phyloP scores from a whole-genome alignment of 2,113 vertebrate genomes.

The Garra rufa region DNA sequence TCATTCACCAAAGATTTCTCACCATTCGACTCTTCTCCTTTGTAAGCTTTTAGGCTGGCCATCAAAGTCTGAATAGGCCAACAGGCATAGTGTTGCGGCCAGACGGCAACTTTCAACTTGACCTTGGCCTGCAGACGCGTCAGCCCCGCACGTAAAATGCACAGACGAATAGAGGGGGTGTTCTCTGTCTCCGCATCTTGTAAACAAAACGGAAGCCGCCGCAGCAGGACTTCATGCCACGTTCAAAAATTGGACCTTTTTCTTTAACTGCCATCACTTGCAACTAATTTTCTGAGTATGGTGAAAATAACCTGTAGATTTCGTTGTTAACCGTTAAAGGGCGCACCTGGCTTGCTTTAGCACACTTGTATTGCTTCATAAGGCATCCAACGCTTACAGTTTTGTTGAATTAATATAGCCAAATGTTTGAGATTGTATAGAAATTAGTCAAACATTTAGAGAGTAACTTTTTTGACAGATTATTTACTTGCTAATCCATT shows the following conservation, averaged over 20 bases:
- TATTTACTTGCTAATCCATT: background rate
- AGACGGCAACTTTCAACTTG: constrained; percentile 95
- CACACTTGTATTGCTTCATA: background rate
- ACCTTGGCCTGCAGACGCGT: constrained; percentile 93
- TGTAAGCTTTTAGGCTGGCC: constrained; percentile 69
- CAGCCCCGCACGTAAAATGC: constrained; percentile 79
- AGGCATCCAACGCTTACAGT: background rate
- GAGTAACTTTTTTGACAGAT: background rate
- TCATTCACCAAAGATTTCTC: constrained; percentile 76
- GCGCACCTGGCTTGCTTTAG: background rate
- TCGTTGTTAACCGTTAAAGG: background rate
- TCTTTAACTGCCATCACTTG: background rate
- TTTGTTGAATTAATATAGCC: background rate
- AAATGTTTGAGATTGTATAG: background rate
- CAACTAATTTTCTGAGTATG: background rate
- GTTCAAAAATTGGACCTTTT: constrained; percentile 6
- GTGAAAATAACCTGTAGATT: background rate
- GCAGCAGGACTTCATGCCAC: constrained; percentile 24
- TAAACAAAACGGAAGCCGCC: constrained; percentile 63
- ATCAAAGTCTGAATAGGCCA: constrained; percentile 79
- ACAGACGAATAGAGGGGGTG: constrained; percentile 67
- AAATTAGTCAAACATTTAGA: background rate
- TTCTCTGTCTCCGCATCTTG: constrained; percentile 66
- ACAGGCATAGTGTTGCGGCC: constrained; percentile 78
- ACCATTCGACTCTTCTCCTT: constrained; percentile 71